phyloP scores from a whole-genome alignment of 1,140 invertebrate genomes.

The Pantala flavescens region DNA sequence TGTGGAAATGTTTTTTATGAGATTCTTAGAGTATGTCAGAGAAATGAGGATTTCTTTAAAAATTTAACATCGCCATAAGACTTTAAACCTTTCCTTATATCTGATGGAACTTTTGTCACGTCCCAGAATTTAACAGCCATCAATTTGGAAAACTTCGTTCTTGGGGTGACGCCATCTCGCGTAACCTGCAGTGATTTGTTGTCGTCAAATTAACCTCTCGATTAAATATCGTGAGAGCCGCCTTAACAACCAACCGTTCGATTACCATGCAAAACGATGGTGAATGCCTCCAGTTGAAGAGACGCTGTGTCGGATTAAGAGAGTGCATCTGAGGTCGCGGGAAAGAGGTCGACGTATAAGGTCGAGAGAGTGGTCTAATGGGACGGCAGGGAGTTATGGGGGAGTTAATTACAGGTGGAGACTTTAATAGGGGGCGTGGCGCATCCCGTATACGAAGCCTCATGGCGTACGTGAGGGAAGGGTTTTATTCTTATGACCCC shows the following conservation, averaged over 20 bases:
- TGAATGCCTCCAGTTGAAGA: not conserved
- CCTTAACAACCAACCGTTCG: not conserved
- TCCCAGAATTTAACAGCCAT: too few species aligned
- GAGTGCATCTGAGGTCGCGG: not conserved
- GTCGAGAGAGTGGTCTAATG: not conserved
- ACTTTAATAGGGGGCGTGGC: not conserved
- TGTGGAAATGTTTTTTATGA: too few species aligned
- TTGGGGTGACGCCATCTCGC: too few species aligned
- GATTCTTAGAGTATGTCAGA: too few species aligned
- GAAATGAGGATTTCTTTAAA: too few species aligned
- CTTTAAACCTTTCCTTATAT: too few species aligned
- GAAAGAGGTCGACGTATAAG: not conserved
- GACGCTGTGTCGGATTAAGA: not conserved
- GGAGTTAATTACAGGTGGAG: constrained; percentile 4
- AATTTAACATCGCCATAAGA: too few species aligned
- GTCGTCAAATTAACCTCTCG: constrained; percentile 5
- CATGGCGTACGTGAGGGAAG: not conserved
- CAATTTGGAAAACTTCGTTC: too few species aligned
- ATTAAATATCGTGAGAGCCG: not conserved
- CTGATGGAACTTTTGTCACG: too few species aligned
- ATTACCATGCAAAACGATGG: not conserved
- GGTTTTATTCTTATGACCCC: not conserved
- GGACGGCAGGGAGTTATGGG: not conserved
- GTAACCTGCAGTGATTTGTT: not conserved
- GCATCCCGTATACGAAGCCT: not conserved